Conservation (phyloP, 2,797 vertebrate genomes). For the Taeniopygia guttata region DNA sequence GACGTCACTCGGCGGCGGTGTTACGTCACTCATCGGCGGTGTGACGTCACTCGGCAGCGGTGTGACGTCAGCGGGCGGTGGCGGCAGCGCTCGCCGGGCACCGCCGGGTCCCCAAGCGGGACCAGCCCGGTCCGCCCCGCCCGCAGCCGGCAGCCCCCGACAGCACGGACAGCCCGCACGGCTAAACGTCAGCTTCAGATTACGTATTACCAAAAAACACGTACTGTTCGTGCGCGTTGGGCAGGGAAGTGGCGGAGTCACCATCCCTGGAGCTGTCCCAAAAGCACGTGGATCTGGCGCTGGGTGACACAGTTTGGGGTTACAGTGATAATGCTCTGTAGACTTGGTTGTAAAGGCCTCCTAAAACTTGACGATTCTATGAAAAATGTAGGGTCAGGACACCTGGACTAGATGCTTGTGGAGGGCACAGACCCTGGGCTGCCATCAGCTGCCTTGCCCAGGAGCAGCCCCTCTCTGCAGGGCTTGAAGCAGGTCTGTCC, state of each 20-base stretch:
- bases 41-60: fast-evolving
- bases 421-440: background rate
- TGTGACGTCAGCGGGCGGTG: background rate
- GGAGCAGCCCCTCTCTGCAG: too few relatives aligned
- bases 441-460: background rate
- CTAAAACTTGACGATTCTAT: background rate
- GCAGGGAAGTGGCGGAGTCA: too few relatives aligned
- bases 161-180: fast-evolving
- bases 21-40: fast-evolving
- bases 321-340: background rate
- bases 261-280: background rate
- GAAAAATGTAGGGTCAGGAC: background rate
- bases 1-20: fast-evolving
- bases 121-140: background rate
- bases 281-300: too few relatives aligned
- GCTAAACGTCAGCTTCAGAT: background rate
- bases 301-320: background rate
- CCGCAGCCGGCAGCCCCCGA: too few relatives aligned
- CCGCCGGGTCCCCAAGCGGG: too few relatives aligned
- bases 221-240: fast-evolving
- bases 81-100: fast-evolving
- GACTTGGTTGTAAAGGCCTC: background rate
- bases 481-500: background rate
- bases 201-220: background rate
- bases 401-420: fast-evolving